Percentiles rank a stretch among this genome's conserved stretches.
Evolutionary conservation across 2,113 vertebrate genomes (phyloP).

Genomic region (Melanocharis versteri): DNA sequence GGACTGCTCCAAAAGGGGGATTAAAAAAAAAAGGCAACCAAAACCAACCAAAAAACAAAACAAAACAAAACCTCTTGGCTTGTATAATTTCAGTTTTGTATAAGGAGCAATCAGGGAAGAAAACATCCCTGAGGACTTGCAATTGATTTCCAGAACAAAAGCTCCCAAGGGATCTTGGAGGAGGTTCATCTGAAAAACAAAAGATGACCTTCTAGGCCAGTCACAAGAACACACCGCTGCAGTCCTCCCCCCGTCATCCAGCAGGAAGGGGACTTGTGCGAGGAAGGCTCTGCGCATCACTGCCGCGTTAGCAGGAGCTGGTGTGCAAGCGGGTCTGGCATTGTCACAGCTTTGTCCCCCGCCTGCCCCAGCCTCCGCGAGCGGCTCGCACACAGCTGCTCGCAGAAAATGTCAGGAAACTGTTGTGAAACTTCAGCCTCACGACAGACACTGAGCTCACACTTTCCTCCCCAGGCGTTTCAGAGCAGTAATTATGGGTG

Average conservation of each 20-base stretch:
- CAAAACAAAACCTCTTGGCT: not conserved
- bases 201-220: not conserved
- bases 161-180: not conserved
- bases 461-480: not conserved
- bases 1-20: not conserved
- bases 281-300: not conserved
- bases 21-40: not conserved
- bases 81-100: not conserved
- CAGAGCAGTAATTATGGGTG: not conserved
- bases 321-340: not conserved
- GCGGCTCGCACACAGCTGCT: not conserved
- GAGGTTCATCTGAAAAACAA: not conserved
- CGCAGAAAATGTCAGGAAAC: not conserved
- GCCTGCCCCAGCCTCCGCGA: not conserved
- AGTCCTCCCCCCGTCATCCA: fast-evolving
- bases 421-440: not conserved
- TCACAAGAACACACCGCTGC: fast-evolving
- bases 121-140: not conserved
- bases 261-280: not conserved
- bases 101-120: not conserved
- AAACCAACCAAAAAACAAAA: not conserved
- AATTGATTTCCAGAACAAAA: not conserved
- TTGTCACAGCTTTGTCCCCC: not conserved
- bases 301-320: not conserved
- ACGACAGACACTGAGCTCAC: fast-evolving